A percentile compares a stretch with the other conserved stretches of the same genome.
These are phyloP conservation scores for Rhodeus uyekii DNA, from an alignment of 2,797 vertebrate species.

Conservation along the genomic window DNA sequence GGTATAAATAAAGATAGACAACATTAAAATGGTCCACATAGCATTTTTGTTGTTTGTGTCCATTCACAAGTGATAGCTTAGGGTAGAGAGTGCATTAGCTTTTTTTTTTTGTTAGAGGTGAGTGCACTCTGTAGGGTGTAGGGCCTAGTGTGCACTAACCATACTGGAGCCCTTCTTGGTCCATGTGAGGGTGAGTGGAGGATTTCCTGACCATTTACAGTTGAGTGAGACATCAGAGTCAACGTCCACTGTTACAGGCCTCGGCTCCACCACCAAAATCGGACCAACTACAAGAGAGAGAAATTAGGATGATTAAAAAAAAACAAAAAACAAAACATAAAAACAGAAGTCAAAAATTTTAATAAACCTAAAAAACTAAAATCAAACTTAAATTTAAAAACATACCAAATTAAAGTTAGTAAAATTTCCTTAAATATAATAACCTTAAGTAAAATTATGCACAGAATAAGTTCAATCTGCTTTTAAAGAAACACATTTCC, in stretches of 20 bases:
- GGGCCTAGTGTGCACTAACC: slow-evolving; percentile 71
- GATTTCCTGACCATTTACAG: slow-evolving; percentile 95
- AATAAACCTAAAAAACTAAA: no score
- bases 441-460: background rate
- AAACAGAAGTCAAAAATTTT: no score
- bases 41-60: background rate
- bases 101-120: no score
- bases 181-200: slow-evolving; percentile 95
- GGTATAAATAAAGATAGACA: slow-evolving; percentile 12
- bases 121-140: slow-evolving; percentile 1
- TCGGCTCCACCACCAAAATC: slow-evolving; percentile 89
- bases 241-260: slow-evolving; percentile 86
- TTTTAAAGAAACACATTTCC: background rate
- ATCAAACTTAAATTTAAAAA: background rate
- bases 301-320: background rate
- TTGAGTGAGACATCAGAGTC: slow-evolving; percentile 91
- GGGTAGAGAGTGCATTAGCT: background rate
- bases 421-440: background rate
- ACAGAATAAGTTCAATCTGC: background rate
- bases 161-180: slow-evolving; percentile 96
- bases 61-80: background rate
- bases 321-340: background rate
- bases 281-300: slow-evolving; percentile 81
- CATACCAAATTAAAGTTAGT: background rate
- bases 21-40: background rate